Base-by-base conservation (phyloP, 2,797 vertebrate species). In the Spea hammondii region DNA sequence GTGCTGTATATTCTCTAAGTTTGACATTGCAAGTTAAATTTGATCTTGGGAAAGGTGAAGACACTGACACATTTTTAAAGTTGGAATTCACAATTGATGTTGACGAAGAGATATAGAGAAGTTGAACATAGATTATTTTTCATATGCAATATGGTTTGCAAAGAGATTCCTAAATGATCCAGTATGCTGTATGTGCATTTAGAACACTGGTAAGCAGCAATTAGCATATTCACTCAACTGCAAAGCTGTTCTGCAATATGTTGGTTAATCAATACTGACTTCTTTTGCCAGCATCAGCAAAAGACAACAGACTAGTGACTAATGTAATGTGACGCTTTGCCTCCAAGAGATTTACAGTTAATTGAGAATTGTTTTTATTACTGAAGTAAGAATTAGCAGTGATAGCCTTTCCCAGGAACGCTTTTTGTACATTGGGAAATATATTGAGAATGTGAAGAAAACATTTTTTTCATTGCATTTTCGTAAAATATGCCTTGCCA, bases 321-420 rank as follows among this genome's bases (percentile, higher is more conserved):
- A 72, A 73, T 81, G 74, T 64, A 49, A 73, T 73, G 75, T 72
- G 80, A 77, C 80, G 69, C 64, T 48, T 53, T 46, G 65, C 70
- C 64, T 82, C 47, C 71, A 44, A 82, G 80, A 78, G 75, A 82
- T 64, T 73, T 77, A 73, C 75, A 82, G 65, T 82, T 72, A 77
- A 82, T 73, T 73, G 57, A 82, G 74, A 77, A 77, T 82, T 73
- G 76, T 73, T 77, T 77, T 82, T 82, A 78, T 77, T 74, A 82
- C 70, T 74, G 70, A 69, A 73, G 48, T 69, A 64, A 82, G 55
- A 73, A 77, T 82, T 67, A 73, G 44, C 69, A 74, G 66, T 70
- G 68, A 53, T 77, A 74, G 55, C 57, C 70, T 72, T 68, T 78
- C 70, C 75, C 66, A 47, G 5, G 47, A 77, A 64, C 67, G 54